Conservation (phyloP, 92 coral and sea anemone genomes). For the Heteractis magnifica region DNA sequence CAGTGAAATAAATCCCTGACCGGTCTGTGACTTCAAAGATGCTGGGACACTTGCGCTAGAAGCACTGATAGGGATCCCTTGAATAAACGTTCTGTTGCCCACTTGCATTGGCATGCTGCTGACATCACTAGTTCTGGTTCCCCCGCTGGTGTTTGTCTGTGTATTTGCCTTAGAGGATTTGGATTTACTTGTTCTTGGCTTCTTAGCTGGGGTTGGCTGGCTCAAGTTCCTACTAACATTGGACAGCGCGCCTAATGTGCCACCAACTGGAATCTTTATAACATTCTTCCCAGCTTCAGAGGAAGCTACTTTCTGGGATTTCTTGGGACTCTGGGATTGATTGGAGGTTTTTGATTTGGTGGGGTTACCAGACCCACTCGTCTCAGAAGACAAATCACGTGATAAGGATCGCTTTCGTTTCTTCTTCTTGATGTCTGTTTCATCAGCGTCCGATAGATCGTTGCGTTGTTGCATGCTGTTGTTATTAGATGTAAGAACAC, state of each 20-base stretch:
- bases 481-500: conserved; percentile 77
- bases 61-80: conserved; percentile 9
- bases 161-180: conserved; percentile 58
- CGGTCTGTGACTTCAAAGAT: conserved; percentile 49
- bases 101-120: conserved; percentile 19
- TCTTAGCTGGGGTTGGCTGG: conserved; percentile 82
- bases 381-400: conserved; percentile 68
- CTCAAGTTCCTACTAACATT: conserved; percentile 44
- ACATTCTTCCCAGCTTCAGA: conserved; percentile 52
- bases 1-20: conserved; percentile 74
- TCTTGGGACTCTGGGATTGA: conserved; percentile 36
- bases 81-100: conserved; percentile 32
- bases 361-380: conserved; percentile 31
- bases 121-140: conserved; percentile 44
- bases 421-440: conserved; percentile 80
- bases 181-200: conserved; percentile 70
- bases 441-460: conserved; percentile 92
- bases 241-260: conserved; percentile 68
- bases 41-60: conserved; percentile 26
- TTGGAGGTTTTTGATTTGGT: conserved; percentile 6
- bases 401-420: conserved; percentile 87
- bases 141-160: conserved; percentile 36
- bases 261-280: conserved; percentile 75
- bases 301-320: conserved; percentile 46
- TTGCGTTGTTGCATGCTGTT: conserved; percentile 68